Base-by-base conservation (phyloP, 2,113 vertebrate genomes). In the Albula glossodonta region DNA sequence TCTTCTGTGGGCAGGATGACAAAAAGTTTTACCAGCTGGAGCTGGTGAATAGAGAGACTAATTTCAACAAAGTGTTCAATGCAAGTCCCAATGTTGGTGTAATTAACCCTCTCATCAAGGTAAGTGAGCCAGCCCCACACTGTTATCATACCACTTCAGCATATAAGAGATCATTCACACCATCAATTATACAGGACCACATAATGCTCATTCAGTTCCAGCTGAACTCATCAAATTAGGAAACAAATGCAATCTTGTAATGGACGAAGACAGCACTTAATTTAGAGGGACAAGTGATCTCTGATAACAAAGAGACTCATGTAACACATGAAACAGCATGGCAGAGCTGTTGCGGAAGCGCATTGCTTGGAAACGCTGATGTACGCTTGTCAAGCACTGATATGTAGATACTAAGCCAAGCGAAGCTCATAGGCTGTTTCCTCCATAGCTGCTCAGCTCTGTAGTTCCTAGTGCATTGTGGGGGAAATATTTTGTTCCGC, bases 21-120 rank as follows among this genome's bases (percentile, higher is more conserved):
- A 99, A 99, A 94, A 99, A 99, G 94, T 98, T 98, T 95, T 99
- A 97, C 96, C 98, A 99, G 92, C 96, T 99, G 94, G 98, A 99
- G 90, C 96, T 99, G 92, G 97, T 99, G 94, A 99, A 99, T 95
- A 96, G 98, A 91, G 98, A 99, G 96, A 99, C 97, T 92, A 99
- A 98, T 96, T 99, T 99, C 96, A 99, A 99, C 96, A 99, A 99
- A 95, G 95, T 99, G 85, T 99, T 99, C 96, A 99, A 98, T 93
- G 94, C 98, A 93, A 99, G 95, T 90, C 98, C 98, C 87, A 97
- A 98, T 86, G 97, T 99, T 93, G 98, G 98, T 94, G 97, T 99
- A 87, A 99, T 99, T 95, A 99, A 99, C 94, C 98, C 98, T 79
- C 95, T 99, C 93, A 95, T 97, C 84, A 99, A 99, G 98, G 98